phyloP scores from a whole-genome alignment of 2,888 invertebrate species.

The Atethmia centrago region DNA sequence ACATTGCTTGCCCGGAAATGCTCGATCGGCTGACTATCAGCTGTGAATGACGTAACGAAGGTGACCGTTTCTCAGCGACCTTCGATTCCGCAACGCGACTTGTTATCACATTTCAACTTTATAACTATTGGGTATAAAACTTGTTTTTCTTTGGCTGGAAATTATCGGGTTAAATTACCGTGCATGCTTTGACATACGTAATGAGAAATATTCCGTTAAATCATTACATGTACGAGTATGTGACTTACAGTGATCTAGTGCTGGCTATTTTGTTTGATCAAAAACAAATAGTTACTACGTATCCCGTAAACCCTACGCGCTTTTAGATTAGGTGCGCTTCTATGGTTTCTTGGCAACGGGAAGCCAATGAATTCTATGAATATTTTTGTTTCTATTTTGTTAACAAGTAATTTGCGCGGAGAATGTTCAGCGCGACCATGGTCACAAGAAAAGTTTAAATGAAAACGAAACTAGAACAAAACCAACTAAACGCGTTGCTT shows the following conservation, averaged over 20 bases:
- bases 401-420: neutral
- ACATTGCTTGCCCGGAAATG: conserved; percentile 46
- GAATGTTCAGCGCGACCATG: neutral
- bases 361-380: conserved; percentile 19
- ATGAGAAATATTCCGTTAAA: conserved; percentile 44
- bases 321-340: conserved; percentile 16
- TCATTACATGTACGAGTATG: conserved; percentile 4
- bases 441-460: conserved; percentile 12
- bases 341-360: conserved; percentile 33
- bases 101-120: conserved; percentile 24
- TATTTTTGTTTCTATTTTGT: neutral
- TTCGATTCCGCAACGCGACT: conserved; percentile 52
- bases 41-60: conserved; percentile 70
- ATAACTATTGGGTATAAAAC: neutral
- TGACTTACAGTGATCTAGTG: conserved; percentile 13
- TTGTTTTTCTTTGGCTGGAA: conserved; percentile 19
- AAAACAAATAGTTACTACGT: neutral
- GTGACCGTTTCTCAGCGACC: conserved; percentile 68
- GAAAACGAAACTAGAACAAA: conserved; percentile 11
- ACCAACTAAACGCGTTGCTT: neutral
- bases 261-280: conserved; percentile 6
- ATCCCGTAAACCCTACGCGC: neutral
- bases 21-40: conserved; percentile 61
- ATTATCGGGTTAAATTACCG: conserved; percentile 20
- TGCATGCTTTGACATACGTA: conserved; percentile 42